Conservation (phyloP, 2,113 vertebrate genomes). For the Gobius niger region DNA sequence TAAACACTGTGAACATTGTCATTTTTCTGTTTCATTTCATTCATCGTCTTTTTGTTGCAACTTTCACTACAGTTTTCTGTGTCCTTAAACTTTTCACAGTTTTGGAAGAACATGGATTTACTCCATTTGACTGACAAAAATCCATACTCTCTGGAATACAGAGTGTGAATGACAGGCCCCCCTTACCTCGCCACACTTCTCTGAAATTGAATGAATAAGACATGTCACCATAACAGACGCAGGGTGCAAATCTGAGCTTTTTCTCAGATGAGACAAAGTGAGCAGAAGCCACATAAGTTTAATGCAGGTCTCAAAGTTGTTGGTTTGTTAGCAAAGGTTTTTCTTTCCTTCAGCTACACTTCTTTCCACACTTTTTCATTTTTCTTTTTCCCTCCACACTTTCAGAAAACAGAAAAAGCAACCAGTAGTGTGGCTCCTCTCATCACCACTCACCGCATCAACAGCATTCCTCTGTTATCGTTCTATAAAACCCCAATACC, state of each 20-base stretch:
- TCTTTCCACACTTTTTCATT: slow-evolving; percentile 25
- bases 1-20: too few species aligned
- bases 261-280: slow-evolving; percentile 51
- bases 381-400: slow-evolving; percentile 21
- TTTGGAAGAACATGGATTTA: slow-evolving; percentile 45
- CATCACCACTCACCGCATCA: slow-evolving; percentile 31
- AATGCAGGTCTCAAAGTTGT: slow-evolving; percentile 34
- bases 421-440: slow-evolving; percentile 26
- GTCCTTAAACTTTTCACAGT: slow-evolving; percentile 22
- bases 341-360: slow-evolving; percentile 17
- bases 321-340: slow-evolving; percentile 46
- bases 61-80: neutral
- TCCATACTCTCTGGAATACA: slow-evolving; percentile 26
- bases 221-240: slow-evolving; percentile 35
- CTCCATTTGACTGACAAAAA: slow-evolving; percentile 21
- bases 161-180: slow-evolving; percentile 49
- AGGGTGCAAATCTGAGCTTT: slow-evolving; percentile 50
- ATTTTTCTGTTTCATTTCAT: slow-evolving; percentile 2
- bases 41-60: slow-evolving; percentile 2
- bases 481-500: slow-evolving; percentile 13
- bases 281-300: slow-evolving; percentile 29
- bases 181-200: slow-evolving; percentile 42
- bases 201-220: slow-evolving; percentile 44
- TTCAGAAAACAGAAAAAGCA: neutral
- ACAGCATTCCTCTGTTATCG: slow-evolving; percentile 27